A percentile compares a stretch with the other conserved stretches of the same genome.
These are phyloP conservation scores for Stegastes partitus DNA, from an alignment of 2,113 vertebrate genomes.

Conservation along the genomic window DNA sequence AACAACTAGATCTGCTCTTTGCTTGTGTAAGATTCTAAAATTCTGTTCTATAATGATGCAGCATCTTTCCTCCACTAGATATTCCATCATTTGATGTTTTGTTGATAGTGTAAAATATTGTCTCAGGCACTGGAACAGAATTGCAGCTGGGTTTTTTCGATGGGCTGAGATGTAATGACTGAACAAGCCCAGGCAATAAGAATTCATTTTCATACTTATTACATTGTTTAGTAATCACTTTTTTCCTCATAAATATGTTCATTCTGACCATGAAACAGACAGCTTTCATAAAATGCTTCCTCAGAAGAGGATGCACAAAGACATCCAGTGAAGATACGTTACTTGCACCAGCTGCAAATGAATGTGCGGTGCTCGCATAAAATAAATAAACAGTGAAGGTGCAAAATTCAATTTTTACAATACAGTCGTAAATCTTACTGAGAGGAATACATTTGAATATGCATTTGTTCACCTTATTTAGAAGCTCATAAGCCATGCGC, in stretches of 20 bases:
- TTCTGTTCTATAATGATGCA: neutral
- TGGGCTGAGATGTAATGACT: constrained; percentile 46
- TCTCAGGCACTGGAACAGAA: constrained; percentile 49
- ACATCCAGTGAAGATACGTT: neutral
- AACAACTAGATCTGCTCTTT: constrained; percentile 36
- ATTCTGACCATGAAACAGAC: constrained; percentile 36
- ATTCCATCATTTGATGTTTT: constrained; percentile 54
- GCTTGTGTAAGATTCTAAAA: constrained; percentile 5
- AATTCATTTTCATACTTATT: constrained; percentile 56
- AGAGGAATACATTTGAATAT: too few relatives aligned
- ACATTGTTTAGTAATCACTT: constrained; percentile 52
- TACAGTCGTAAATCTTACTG: too few relatives aligned
- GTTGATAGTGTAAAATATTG: constrained; percentile 53
- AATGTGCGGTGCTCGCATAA: neutral
- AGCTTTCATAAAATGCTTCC: constrained; percentile 31
- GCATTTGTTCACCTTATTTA: neutral
- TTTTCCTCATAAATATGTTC: constrained; percentile 28
- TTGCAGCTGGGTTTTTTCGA: constrained; percentile 41
- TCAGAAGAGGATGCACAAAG: neutral
- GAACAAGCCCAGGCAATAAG: constrained; percentile 34
- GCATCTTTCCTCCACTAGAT: constrained; percentile 35
- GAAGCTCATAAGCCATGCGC: neutral
- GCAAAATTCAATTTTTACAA: neutral
- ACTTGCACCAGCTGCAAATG: neutral
- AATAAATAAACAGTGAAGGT: neutral